phyloP scores from a whole-genome alignment of 2,888 invertebrate genomes.

The Caenorhabditis uteleia region DNA sequence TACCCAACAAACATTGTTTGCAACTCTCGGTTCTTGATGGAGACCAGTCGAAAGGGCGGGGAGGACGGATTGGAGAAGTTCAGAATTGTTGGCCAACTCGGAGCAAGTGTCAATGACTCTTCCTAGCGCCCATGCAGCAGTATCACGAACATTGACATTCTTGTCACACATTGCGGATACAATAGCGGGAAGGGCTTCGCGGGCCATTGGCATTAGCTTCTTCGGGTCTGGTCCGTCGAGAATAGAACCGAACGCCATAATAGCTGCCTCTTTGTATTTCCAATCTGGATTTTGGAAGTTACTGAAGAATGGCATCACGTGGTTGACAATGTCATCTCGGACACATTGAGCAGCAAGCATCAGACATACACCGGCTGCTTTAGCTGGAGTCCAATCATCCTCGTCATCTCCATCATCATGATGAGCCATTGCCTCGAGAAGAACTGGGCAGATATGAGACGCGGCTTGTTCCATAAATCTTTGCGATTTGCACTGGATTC shows the following conservation, averaged over 20 bases:
- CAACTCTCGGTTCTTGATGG: slow-evolving; percentile 91
- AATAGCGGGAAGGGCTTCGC: slow-evolving; percentile 93
- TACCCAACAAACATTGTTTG: slow-evolving; percentile 97
- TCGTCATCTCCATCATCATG: slow-evolving; percentile 87
- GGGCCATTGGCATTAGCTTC: slow-evolving; percentile 88
- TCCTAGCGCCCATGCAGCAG: slow-evolving; percentile 97
- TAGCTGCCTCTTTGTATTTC: slow-evolving; percentile 80
- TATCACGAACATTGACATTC: slow-evolving; percentile 86
- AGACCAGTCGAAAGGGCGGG: slow-evolving; percentile 77
- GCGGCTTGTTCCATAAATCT: slow-evolving; percentile 30
- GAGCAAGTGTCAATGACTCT: slow-evolving; percentile 85
- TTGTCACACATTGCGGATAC: slow-evolving; percentile 92
- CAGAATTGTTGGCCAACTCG: slow-evolving; percentile 59
- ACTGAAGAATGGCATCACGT: slow-evolving; percentile 93
- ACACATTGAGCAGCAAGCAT: slow-evolving; percentile 96
- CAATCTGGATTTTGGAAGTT: slow-evolving; percentile 83
- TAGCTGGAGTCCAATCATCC: slow-evolving; percentile 98
- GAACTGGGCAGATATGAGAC: slow-evolving; percentile 14
- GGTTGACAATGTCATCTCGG: slow-evolving; percentile 90
- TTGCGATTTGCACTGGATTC: slow-evolving; percentile 2
- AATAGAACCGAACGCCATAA: slow-evolving; percentile 95
- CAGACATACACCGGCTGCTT: slow-evolving; percentile 97
- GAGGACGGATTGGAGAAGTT: slow-evolving; percentile 72
- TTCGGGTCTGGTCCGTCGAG: slow-evolving; percentile 87
- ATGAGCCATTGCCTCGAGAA: slow-evolving; percentile 35